Base-by-base conservation (phyloP, 2,888 invertebrate species). In the Pollenia amentaria region DNA sequence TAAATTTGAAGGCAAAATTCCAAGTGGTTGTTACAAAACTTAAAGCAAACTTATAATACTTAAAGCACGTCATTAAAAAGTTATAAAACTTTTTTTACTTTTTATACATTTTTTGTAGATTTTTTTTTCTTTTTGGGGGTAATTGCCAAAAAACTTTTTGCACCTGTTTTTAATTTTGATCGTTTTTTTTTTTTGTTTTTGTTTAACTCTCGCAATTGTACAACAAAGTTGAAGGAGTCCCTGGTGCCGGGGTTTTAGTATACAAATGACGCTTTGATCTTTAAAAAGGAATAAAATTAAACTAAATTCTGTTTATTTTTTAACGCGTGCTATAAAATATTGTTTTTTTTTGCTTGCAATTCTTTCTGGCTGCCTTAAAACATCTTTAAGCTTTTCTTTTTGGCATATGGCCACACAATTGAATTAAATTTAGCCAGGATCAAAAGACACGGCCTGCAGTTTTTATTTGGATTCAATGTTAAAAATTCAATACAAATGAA, bases 131-230 rank as follows among this genome's bases (percentile, higher is more conserved):
- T 76, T 84, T 81, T 78, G 69, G 70, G 62, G 70, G 67, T 70
- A 87, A 84, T 82, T 84, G 80, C 78, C 82, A 75, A 65, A 84
- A 85, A 77, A 77, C 16, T 9, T 21, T 84, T 88, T 88, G 88
- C 88, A 88, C 88, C 88, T 88, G 88, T 81, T 84, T 81, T 72
- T 67, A 84, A 85, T 85, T 88, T 73, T 40, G 84, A 65, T 85
- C 84, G 82, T 77, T 80, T 79, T 84, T 67, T 76, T 72, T 67
- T 51, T 72, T 72, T 57, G 40, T 55, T 46, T 21, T 9, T 44
- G 12, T 55, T 53, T 14, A 14, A 2, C 18, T 64, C 42, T 70
- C 11, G n/a, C 40, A 69, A 75, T 69, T 40, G 44, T 48, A 48
- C 73, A 40, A 69, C 73, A 69, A 82, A 78, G 85, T 73, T 78